A percentile compares a stretch with the other conserved stretches of the same genome.
Conservation (phyloP, 2,888 invertebrate genomes). For the Heteropelma amictum region DNA sequence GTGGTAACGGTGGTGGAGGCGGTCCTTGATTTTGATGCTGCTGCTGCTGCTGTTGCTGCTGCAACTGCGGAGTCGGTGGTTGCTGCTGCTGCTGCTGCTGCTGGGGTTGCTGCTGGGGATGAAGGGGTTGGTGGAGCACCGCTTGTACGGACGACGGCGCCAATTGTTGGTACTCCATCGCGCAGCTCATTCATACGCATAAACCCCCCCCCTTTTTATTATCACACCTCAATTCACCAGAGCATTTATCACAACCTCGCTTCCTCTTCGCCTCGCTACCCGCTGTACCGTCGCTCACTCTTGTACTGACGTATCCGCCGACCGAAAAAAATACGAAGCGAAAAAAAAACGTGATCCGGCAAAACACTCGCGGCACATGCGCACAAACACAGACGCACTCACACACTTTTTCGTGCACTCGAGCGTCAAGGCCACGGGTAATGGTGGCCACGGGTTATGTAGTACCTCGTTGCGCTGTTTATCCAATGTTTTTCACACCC, state of each 20-base stretch:
- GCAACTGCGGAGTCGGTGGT: slow-evolving; percentile 69
- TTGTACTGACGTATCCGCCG: not conserved
- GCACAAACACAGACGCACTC: too few relatives aligned
- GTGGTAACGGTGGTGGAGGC: slow-evolving; percentile 53
- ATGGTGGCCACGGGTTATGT: too few relatives aligned
- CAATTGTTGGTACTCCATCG: slow-evolving; percentile 79
- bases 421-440: too few relatives aligned
- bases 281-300: not conserved
- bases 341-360: too few relatives aligned
- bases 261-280: not conserved
- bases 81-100: slow-evolving; percentile 69
- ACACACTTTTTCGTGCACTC: too few relatives aligned
- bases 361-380: too few relatives aligned
- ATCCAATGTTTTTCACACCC: too few relatives aligned
- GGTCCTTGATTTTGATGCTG: slow-evolving; percentile 54
- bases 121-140: slow-evolving; percentile 75
- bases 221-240: slow-evolving; percentile 53
- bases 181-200: slow-evolving; percentile 70
- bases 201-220: not conserved
- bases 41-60: slow-evolving; percentile 65
- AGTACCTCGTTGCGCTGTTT: too few relatives aligned
- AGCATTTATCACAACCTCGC: slow-evolving; percentile 58
- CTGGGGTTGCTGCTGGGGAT: slow-evolving; percentile 68
- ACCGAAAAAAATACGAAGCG: slow-evolving; percentile 39
- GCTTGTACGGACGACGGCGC: slow-evolving; percentile 78